Percentiles rank a stretch among this genome's conserved stretches.
Evolutionary conservation across 2,888 invertebrate species (phyloP).

Genomic region (Sminthurinus aureus): DNA sequence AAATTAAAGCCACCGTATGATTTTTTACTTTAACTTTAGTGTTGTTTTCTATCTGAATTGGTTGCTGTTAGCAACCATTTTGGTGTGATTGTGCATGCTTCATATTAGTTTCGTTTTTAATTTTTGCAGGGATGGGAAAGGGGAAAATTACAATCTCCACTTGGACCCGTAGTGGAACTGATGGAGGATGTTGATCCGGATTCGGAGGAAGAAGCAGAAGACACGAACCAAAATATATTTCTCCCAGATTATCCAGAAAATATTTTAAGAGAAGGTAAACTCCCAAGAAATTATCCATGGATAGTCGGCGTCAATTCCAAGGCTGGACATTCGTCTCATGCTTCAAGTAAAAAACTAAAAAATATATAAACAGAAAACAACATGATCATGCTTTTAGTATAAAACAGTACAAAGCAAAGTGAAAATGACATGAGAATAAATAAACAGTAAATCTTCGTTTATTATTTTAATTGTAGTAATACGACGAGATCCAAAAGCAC

Average conservation of each 20-base stretch:
- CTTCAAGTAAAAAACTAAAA: conserved; percentile 41
- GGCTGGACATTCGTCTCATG: conserved; percentile 48
- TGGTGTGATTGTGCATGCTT: not conserved
- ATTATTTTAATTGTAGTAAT: not conserved
- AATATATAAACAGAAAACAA: too few relatives aligned
- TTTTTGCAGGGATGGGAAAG: conserved; percentile 24
- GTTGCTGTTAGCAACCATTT: too few relatives aligned
- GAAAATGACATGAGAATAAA: too few relatives aligned
- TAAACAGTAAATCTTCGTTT: too few relatives aligned
- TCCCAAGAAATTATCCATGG: conserved; percentile 39
- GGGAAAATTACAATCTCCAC: not conserved
- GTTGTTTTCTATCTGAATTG: not conserved
- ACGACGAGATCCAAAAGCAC: not conserved
- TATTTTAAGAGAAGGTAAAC: not conserved
- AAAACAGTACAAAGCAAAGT: not conserved
- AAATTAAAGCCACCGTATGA: conserved; percentile 13
- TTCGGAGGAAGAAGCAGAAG: not conserved
- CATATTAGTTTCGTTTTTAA: not conserved
- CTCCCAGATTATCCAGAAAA: conserved; percentile 27
- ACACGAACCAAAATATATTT: conserved; percentile 16
- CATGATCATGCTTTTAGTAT: too few relatives aligned
- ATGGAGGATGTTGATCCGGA: not conserved
- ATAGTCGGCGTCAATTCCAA: conserved; percentile 50
- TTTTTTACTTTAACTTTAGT: not conserved
- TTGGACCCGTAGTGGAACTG: conserved; percentile 18